These are phyloP conservation scores for Sitophilus oryzae DNA, from an alignment of 1,140 invertebrate genomes.

Conservation along the genomic window DNA sequence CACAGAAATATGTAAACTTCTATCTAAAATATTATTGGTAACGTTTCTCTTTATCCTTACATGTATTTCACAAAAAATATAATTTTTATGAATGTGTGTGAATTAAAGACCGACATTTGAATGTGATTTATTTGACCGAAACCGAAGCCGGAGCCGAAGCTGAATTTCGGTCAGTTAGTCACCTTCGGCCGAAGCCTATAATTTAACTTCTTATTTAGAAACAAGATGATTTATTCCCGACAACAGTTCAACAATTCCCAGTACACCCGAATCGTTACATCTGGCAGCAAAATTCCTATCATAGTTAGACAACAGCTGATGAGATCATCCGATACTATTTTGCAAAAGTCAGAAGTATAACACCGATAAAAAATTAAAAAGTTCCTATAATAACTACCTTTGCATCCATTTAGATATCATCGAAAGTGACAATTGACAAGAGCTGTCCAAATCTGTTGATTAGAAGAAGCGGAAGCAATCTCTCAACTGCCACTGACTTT, in stretches of 20 bases:
- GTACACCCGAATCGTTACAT: neutral
- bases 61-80: too few relatives aligned
- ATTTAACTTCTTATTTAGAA: too few relatives aligned
- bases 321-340: constrained; percentile 11
- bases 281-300: constrained; percentile 12
- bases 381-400: neutral
- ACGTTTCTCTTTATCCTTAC: too few relatives aligned
- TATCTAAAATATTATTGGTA: too few relatives aligned
- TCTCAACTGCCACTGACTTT: constrained; percentile 9
- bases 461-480: constrained; percentile 16
- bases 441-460: constrained; percentile 20
- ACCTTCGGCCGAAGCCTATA: too few relatives aligned
- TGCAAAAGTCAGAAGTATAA: neutral
- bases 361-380: neutral
- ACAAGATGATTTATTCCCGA: neutral
- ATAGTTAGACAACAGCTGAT: constrained; percentile 3
- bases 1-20: too few relatives aligned
- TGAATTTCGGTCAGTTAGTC: too few relatives aligned
- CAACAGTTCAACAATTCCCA: neutral
- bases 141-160: too few relatives aligned
- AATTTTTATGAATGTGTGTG: too few relatives aligned
- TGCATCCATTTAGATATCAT: neutral
- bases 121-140: too few relatives aligned
- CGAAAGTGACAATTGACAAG: constrained; percentile 6
- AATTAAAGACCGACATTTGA: too few relatives aligned